These are phyloP conservation scores for Scaptodrosophila latifasciaeformis DNA, from an alignment of 2,888 invertebrate species.

Conservation along the genomic window DNA sequence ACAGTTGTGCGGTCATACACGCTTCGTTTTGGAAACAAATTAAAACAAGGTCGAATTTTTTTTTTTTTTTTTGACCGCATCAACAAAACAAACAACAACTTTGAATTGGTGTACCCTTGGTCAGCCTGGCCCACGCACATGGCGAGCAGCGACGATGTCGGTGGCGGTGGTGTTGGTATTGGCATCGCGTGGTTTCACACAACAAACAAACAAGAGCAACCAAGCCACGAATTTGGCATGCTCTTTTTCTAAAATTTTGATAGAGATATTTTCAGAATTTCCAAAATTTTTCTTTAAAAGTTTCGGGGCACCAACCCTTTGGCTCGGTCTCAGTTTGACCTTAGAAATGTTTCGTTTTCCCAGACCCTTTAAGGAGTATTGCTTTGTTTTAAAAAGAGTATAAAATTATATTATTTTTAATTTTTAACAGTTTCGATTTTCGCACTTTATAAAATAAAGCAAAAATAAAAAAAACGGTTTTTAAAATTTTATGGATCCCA, in stretches of 20 bases:
- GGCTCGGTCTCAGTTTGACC: too few species aligned
- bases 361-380: too few species aligned
- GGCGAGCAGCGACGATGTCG: too few species aligned
- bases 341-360: too few species aligned
- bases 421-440: conserved; percentile 18
- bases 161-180: too few species aligned
- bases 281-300: too few species aligned
- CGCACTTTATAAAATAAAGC: conserved; percentile 23
- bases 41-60: not conserved
- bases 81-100: conserved; percentile 12
- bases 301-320: too few species aligned
- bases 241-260: not conserved
- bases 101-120: conserved; percentile 41
- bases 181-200: too few species aligned
- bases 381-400: too few species aligned
- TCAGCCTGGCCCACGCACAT: conserved; percentile 34
- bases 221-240: conserved; percentile 17
- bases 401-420: not conserved
- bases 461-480: not conserved
- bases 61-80: not conserved
- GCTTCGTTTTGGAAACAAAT: not conserved
- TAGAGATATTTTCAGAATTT: too few species aligned
- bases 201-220: conserved; percentile 19
- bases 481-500: too few species aligned
- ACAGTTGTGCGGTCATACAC: not conserved